Evolutionary conservation across 2,888 invertebrate species (phyloP).

Genomic region (Pollenia amentaria): DNA sequence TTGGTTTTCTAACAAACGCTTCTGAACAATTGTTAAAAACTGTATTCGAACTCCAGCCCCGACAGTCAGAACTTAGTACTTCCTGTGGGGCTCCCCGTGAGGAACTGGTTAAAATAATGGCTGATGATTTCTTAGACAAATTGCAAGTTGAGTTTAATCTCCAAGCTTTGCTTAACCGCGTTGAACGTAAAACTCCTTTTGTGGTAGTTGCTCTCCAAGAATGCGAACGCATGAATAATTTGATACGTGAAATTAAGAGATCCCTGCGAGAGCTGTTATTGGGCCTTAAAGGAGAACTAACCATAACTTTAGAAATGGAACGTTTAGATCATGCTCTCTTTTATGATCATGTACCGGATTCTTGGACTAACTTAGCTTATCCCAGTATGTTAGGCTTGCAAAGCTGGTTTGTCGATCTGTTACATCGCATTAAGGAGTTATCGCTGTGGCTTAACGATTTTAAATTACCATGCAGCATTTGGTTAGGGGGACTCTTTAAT

Average conservation of each 20-base stretch:
- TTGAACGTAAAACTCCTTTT: conserved; percentile 96
- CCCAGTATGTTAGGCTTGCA: conserved; percentile 93
- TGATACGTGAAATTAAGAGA: conserved; percentile 92
- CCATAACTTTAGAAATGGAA: conserved; percentile 98
- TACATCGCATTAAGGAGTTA: conserved; percentile 91
- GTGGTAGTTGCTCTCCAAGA: conserved; percentile 97
- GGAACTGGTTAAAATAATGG: conserved; percentile 89
- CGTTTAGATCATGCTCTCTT: conserved; percentile 92
- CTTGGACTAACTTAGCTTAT: conserved; percentile 95
- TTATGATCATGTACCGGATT: conserved; percentile 93
- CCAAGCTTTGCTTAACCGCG: conserved; percentile 92
- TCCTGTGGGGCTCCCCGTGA: conserved; percentile 90
- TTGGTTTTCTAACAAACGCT: conserved; percentile 94
- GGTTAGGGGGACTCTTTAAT: conserved; percentile 98
- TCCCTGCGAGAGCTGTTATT: conserved; percentile 94
- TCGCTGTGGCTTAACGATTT: conserved; percentile 94
- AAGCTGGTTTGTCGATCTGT: conserved; percentile 94
- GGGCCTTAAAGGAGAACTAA: conserved; percentile 96
- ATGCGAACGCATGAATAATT: conserved; percentile 96
- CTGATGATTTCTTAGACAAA: conserved; percentile 96
- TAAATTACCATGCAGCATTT: conserved; percentile 93
- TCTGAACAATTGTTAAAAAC: conserved; percentile 93
- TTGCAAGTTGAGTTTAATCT: conserved; percentile 96
- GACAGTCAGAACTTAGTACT: conserved; percentile 87
- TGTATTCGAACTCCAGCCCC: conserved; percentile 95